phyloP scores from a whole-genome alignment of 2,888 invertebrate species.

The Tyria jacobaeae region DNA sequence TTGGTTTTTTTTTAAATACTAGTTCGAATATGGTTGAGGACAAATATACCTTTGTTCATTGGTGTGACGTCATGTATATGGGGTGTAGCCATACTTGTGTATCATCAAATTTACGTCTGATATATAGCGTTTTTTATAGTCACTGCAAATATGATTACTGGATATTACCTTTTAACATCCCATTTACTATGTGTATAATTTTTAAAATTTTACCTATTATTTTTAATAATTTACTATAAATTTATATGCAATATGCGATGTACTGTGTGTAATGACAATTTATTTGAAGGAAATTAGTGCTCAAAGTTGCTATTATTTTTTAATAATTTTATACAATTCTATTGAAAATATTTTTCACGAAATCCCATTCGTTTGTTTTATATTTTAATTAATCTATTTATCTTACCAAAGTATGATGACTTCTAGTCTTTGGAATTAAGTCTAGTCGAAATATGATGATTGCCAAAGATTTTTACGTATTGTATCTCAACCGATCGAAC shows the following conservation, averaged over 20 bases:
- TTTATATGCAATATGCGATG: constrained; percentile 2
- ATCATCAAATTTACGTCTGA: constrained; percentile 78
- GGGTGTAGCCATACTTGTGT: constrained; percentile 88
- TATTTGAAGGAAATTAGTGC: constrained; percentile 45
- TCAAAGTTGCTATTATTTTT: constrained; percentile 44
- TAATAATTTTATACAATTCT: neutral
- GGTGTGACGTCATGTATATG: constrained; percentile 96
- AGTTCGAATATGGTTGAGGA: constrained; percentile 87
- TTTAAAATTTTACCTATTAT: neutral
- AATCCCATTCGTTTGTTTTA: constrained; percentile 20
- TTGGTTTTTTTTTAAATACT: constrained; percentile 56
- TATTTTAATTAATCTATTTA: constrained; percentile 32
- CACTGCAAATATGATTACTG: constrained; percentile 17
- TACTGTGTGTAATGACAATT: constrained; percentile 5
- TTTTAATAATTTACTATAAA: neutral
- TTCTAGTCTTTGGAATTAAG: constrained; percentile 63
- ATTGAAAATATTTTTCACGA: constrained; percentile 12
- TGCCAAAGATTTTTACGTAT: constrained; percentile 68
- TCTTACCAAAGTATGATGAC: constrained; percentile 58
- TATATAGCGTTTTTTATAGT: constrained; percentile 46
- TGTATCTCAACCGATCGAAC: constrained; percentile 67
- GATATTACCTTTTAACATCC: neutral
- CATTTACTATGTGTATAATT: constrained; percentile 10
- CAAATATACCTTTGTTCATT: constrained; percentile 93
- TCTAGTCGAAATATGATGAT: constrained; percentile 63